Percentiles rank a stretch among this genome's conserved stretches.
These are phyloP conservation scores for Geopemphigus sp. DNA, from an alignment of 1,140 invertebrate genomes.

Conservation along the genomic window DNA sequence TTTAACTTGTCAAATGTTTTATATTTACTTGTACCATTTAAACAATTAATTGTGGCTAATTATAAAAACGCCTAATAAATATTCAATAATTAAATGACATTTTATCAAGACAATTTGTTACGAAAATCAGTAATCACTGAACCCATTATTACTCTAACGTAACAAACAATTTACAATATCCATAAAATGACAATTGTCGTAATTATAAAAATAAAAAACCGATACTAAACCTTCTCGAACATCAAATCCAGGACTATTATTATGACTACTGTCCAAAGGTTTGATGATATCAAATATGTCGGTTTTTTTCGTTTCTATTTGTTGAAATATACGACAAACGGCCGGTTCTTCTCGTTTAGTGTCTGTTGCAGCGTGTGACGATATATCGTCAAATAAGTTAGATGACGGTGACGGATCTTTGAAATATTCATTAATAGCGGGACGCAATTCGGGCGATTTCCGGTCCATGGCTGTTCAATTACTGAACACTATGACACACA, in stretches of 20 bases:
- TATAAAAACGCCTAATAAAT: no score
- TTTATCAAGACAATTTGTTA: no score
- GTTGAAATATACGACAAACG: constrained; percentile 34
- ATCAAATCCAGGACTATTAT: constrained; percentile 4
- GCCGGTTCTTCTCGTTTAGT: constrained; percentile 30
- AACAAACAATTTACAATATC: no score
- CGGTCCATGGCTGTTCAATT: constrained; percentile 4
- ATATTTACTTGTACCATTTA: no score
- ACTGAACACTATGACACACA: no score
- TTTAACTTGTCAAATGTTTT: no score
- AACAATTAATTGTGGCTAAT: no score
- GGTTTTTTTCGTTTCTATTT: constrained; percentile 8
- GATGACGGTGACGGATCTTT: constrained; percentile 37
- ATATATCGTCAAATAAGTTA: constrained; percentile 31
- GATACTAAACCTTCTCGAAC: neutral
- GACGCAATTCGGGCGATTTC: constrained; percentile 24
- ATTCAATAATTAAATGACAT: no score
- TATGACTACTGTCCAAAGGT: neutral
- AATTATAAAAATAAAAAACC: neutral
- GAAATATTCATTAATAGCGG: constrained; percentile 33
- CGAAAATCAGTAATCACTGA: no score
- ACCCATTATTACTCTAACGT: no score
- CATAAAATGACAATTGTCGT: no score
- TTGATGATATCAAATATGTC: constrained; percentile 46
- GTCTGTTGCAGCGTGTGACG: constrained; percentile 10